Base-by-base conservation (phyloP, 2,888 invertebrate species). In the Lasioglossum marginatum region DNA sequence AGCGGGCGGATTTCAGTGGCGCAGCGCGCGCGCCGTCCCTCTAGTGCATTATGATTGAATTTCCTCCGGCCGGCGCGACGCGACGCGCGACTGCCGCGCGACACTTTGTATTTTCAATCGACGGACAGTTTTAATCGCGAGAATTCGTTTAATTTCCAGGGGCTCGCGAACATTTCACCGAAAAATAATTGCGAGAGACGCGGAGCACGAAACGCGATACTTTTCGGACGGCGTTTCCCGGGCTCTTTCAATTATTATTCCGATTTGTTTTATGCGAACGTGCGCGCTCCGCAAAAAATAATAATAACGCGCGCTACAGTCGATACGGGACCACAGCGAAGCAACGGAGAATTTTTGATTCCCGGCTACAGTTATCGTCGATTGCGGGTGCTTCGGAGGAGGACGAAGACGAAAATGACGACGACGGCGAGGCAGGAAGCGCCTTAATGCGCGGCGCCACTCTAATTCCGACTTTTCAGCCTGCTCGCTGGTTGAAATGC, bases 391-490 rank as follows among this genome's bases (percentile, higher is more conserved):
- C 74, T 89, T 40, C 73, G 81, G 80, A 86, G 68, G 87, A 85
- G 83, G 79, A 16, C 60, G 60, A 27, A 14, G 60, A 57, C 57
- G n/a, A 57, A 8, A 1, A n/a, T 3, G n/a, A 57, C 16, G n/a
- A 57, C 10, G 10, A 27, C 12, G 60, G 27, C 6, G 63, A 31
- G 63, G 71, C 63, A 43, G 70, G 66, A 75, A 75, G 79, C 40
- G 74, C 63, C 81, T 85, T 90, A 88, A 91, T 89, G 85, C 88
- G 78, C 86, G 77, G 78, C 68, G 74, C 82, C 88, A 86, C 85
- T 90, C 89, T 88, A 87, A 91, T 90, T 90, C 85, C 88, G 77
- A 45, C 86, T 82, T 88, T 91, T 84, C 89, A 83, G 72, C n/a
- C n/a, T 0, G 68, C 57, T 43, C 76, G 52, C 34, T 77, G 76